Evolutionary conservation across 2,888 invertebrate genomes (phyloP), one percentile per base, ranked within the genome.

Genomic region (Hetaerina titia): DNA sequence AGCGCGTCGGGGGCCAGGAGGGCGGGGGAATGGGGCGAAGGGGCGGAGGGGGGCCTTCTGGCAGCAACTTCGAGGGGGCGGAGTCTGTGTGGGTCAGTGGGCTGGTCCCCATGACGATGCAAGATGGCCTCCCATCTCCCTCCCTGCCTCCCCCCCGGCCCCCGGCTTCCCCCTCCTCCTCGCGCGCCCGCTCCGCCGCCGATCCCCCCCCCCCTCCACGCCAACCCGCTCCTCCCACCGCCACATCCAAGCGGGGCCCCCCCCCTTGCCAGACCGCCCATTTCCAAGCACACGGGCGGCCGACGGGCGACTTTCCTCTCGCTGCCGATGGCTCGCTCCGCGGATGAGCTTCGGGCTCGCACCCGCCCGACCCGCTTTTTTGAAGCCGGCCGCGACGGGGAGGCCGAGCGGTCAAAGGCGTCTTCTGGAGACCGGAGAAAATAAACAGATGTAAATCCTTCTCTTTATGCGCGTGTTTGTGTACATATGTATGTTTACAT

Each of bases 51-150:
- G 56, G 92, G 25, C 90, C 92, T 69, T 56, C 92, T 74, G 69
- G 92, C 92, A 74, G 22, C 64, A 56, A 69, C 69, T 74, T n/a
- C 92, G 92, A 92, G 92, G 92, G 92, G 92, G 92, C 92, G 92
- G 92, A 92, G 92, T 92, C 92, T 92, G 92, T 74, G 69, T 92
- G 69, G 92, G 92, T 92, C 92, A 92, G 92, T 92, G 92, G 92
- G 92, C 92, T 92, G 92, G 92, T 92, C 92, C 92, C 92, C 92
- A 56, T 92, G 92, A 92, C 92, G 92, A 92, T 74, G 92, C 92
- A 95, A 95, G 88, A 88, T 94, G 95, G 89, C 89, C 64, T 63
- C 89, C 94, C 89, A 87, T 89, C 94, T 94, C 89, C 74, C 87
- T 81, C 58, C 22, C 94, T 45, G 69, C 81, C 60, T 74, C 15